phyloP scores from a whole-genome alignment of 2,113 vertebrate species.

The Petroica traversi region DNA sequence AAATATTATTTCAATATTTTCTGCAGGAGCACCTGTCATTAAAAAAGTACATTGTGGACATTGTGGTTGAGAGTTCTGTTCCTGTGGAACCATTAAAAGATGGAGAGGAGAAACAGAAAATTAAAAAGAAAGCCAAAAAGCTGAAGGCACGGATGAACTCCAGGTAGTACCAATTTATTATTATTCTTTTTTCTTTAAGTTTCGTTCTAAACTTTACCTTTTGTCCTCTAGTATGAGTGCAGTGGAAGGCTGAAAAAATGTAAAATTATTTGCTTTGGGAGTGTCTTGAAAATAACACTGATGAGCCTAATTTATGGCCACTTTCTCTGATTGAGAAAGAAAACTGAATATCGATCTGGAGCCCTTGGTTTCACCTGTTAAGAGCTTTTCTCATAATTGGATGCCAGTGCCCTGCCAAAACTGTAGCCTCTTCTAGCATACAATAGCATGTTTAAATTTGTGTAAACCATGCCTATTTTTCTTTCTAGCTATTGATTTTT shows the following conservation, averaged over 20 bases:
- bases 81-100: constrained; percentile 84
- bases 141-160: constrained; percentile 94
- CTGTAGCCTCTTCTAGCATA: constrained; percentile 75
- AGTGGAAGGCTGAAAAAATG: constrained; percentile 57
- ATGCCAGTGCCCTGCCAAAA: constrained; percentile 86
- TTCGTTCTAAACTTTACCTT: background rate
- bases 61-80: constrained; percentile 85
- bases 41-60: constrained; percentile 96
- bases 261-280: constrained; percentile 81
- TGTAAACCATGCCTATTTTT: constrained; percentile 94
- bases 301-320: constrained; percentile 98
- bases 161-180: constrained; percentile 75
- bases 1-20: background rate
- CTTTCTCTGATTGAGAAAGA: constrained; percentile 96
- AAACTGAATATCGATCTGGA: constrained; percentile 88
- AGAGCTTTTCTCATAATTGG: constrained; percentile 98
- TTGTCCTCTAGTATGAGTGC: constrained; percentile 19
- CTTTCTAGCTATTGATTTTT: constrained; percentile 96
- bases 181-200: background rate
- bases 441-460: constrained; percentile 89
- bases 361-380: constrained; percentile 90
- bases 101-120: constrained; percentile 91
- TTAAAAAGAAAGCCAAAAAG: constrained; percentile 93
- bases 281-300: constrained; percentile 84
- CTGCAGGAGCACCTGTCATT: constrained; percentile 94